These are phyloP conservation scores for Crematogaster levior DNA, from an alignment of 2,888 invertebrate species.

Conservation along the genomic window DNA sequence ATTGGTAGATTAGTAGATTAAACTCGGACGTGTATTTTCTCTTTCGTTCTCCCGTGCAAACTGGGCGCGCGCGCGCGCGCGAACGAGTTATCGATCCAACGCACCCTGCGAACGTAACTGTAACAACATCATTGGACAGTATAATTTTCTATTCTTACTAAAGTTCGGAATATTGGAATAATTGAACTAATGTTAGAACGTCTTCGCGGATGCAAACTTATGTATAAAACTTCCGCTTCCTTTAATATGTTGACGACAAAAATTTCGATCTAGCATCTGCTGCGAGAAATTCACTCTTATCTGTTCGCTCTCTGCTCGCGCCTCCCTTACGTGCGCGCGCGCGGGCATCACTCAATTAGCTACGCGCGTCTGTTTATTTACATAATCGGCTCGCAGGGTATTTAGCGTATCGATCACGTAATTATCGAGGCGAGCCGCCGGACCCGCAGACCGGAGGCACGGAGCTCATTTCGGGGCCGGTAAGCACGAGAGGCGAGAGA, in stretches of 20 bases:
- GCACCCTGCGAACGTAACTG: not conserved
- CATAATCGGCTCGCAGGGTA: constrained; percentile 69
- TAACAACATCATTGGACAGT: not conserved
- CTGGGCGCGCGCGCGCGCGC: not conserved
- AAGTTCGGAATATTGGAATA: not conserved
- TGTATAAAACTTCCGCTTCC: not conserved
- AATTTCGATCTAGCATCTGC: not conserved
- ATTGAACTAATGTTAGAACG: not conserved
- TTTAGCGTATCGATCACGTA: constrained; percentile 79
- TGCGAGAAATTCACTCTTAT: constrained; percentile 8
- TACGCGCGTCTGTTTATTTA: constrained; percentile 66
- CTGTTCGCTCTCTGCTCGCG: not conserved
- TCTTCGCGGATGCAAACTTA: not conserved
- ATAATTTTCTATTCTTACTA: not conserved
- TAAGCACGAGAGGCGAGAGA: constrained; percentile 36
- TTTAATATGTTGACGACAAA: not conserved
- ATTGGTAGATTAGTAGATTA: constrained; percentile 76
- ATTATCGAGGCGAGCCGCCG: constrained; percentile 71
- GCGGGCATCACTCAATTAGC: constrained; percentile 64
- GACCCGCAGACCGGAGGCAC: constrained; percentile 31
- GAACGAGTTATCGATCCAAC: constrained; percentile 5
- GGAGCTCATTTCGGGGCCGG: constrained; percentile 20
- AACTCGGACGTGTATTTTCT: constrained; percentile 57
- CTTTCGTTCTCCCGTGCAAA: constrained; percentile 11
- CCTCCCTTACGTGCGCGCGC: not conserved